phyloP scores from a whole-genome alignment of 1,140 invertebrate genomes.

The Liolophura sinensis region DNA sequence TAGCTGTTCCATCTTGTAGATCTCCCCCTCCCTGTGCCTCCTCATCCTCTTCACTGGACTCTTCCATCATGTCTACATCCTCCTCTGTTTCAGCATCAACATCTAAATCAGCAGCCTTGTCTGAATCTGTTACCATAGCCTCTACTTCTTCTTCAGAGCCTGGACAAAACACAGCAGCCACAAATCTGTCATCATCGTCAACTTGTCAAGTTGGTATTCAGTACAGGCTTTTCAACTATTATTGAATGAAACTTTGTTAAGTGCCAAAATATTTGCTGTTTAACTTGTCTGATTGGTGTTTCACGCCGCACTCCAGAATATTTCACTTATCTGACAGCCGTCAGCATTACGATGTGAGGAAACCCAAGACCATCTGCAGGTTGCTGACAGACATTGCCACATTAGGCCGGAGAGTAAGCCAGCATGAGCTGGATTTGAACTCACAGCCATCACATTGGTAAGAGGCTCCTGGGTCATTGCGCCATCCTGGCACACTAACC shows the following conservation, averaged over 20 bases:
- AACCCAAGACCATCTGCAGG: too few relatives aligned
- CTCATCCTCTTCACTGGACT: not conserved
- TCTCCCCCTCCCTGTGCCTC: not conserved
- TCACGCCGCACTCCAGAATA: too few relatives aligned
- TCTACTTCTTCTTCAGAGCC: not conserved
- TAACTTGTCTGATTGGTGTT: not conserved
- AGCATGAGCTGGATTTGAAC: too few relatives aligned
- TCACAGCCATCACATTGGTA: too few relatives aligned
- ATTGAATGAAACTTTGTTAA: not conserved
- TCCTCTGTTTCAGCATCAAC: not conserved
- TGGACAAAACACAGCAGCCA: not conserved
- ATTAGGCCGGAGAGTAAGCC: too few relatives aligned
- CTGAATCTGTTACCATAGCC: not conserved
- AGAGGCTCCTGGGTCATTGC: too few relatives aligned
- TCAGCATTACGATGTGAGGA: too few relatives aligned
- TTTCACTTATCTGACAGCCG: too few relatives aligned
- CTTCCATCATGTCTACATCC: not conserved
- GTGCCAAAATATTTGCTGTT: not conserved
- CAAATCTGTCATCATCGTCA: not conserved
- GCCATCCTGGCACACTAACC: too few relatives aligned
- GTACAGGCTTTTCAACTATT: not conserved
- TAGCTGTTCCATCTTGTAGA: too few relatives aligned
- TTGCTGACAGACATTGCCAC: too few relatives aligned
- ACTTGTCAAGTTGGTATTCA: not conserved
- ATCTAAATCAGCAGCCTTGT: not conserved